phyloP scores from a whole-genome alignment of 1,140 invertebrate species.

The Lycorma delicatula region DNA sequence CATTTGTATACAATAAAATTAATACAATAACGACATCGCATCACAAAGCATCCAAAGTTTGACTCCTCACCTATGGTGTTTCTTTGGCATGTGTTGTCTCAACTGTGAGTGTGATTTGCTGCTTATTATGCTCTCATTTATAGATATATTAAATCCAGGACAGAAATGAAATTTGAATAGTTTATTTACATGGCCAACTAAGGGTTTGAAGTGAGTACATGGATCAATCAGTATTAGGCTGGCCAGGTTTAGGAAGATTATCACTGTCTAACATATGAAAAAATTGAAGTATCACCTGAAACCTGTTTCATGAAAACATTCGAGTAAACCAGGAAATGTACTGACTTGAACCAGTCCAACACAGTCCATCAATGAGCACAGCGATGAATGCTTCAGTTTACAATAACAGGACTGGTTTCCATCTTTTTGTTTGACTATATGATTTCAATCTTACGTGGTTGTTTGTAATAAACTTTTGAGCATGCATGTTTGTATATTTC shows the following conservation, averaged over 20 bases:
- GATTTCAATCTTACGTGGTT: background rate
- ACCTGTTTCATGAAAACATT: constrained; percentile 18
- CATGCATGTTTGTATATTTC: constrained; percentile 11
- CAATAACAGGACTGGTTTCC: constrained; percentile 1
- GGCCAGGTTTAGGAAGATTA: background rate
- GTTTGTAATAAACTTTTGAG: background rate
- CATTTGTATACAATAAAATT: constrained; percentile 15
- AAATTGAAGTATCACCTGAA: constrained; percentile 14
- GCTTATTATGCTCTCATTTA: constrained; percentile 20
- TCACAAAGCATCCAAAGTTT: constrained; percentile 21
- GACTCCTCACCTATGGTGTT: constrained; percentile 20
- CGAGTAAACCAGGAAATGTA: constrained; percentile 8
- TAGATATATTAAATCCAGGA: constrained; percentile 8
- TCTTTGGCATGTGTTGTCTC: constrained; percentile 20
- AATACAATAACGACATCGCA: background rate
- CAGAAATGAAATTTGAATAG: constrained; percentile 10
- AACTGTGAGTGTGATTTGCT: constrained; percentile 14
- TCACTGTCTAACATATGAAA: constrained; percentile 14
- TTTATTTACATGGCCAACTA: constrained; percentile 12
- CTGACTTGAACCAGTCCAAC: background rate
- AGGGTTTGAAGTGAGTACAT: constrained; percentile 10
- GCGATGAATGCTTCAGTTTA: constrained; percentile 7
- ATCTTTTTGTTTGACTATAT: background rate
- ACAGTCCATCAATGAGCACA: constrained; percentile 11
- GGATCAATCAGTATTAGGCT: constrained; percentile 14